Evolutionary conservation across 2,888 invertebrate species (phyloP).

Genomic region (Helicoverpa assulta): DNA sequence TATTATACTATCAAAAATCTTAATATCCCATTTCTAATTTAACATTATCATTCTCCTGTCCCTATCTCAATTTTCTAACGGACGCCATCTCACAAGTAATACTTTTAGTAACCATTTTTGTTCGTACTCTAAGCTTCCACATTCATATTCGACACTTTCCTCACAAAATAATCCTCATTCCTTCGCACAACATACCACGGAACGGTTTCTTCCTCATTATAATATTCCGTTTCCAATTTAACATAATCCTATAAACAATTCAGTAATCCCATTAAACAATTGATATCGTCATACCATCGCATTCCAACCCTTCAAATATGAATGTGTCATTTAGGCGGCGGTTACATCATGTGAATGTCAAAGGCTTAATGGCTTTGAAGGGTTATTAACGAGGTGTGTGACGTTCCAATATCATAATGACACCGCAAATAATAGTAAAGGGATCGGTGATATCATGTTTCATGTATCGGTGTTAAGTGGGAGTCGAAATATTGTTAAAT

Average conservation of each 20-base stretch:
- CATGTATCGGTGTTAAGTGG: conserved; percentile 23
- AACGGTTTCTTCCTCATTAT: no score
- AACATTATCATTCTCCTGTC: no score
- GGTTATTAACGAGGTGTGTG: conserved; percentile 35
- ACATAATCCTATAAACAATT: not conserved
- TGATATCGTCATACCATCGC: not conserved
- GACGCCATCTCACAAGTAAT: no score
- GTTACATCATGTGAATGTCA: conserved; percentile 37
- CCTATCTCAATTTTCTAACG: no score
- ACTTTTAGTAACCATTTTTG: no score
- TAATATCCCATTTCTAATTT: no score
- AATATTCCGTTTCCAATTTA: no score
- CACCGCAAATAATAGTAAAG: conserved; percentile 28
- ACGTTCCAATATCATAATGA: conserved; percentile 49
- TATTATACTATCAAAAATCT: not conserved
- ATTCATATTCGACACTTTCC: no score
- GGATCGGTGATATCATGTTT: conserved; percentile 41
- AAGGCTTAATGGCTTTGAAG: conserved; percentile 42
- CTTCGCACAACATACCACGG: no score
- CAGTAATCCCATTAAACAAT: conserved; percentile 14
- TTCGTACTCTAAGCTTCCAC: no score
- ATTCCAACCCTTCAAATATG: conserved; percentile 44
- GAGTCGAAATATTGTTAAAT: not conserved
- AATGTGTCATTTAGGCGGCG: conserved; percentile 36
- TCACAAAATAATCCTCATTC: no score